Evolutionary conservation across 1,140 invertebrate genomes (phyloP).

Genomic region (Kradibia gibbosae): DNA sequence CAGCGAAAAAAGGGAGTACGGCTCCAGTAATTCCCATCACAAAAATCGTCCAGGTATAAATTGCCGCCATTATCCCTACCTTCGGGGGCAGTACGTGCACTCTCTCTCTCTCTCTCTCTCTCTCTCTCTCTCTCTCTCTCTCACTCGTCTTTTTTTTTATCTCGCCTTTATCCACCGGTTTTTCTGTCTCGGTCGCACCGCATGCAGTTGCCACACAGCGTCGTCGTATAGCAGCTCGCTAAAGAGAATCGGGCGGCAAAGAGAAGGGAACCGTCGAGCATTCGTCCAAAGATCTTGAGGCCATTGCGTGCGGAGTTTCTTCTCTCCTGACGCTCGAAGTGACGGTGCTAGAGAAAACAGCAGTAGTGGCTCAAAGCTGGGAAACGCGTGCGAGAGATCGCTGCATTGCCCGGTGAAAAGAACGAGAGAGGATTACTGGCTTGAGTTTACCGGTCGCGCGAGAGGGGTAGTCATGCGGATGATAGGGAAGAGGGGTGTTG

Average conservation of each 20-base stretch:
- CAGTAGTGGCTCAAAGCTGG: neutral
- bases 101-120: neutral
- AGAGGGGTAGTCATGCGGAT: neutral
- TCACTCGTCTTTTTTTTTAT: too few species aligned
- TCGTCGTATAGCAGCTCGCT: slow-evolving; percentile 50
- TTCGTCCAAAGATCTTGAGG: slow-evolving; percentile 16
- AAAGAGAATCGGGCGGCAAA: slow-evolving; percentile 47
- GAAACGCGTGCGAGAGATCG: neutral
- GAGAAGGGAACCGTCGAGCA: slow-evolving; percentile 17
- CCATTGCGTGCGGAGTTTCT: slow-evolving; percentile 35
- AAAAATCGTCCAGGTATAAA: slow-evolving; percentile 70
- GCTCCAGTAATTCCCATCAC: slow-evolving; percentile 66
- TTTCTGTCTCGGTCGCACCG: slow-evolving; percentile 46
- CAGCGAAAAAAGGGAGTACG: slow-evolving; percentile 38
- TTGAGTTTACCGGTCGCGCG: neutral
- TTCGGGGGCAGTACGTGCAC: too few species aligned
- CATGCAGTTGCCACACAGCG: neutral
- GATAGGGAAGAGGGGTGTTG: slow-evolving; percentile 15
- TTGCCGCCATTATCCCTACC: slow-evolving; percentile 69
- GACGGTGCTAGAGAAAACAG: neutral
- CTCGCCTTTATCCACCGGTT: slow-evolving; percentile 25
- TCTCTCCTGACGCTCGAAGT: neutral
- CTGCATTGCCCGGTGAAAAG: neutral
- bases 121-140: slow-evolving; percentile 26
- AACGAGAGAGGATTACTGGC: neutral